Evolutionary conservation across 2,113 vertebrate genomes (phyloP).

Genomic region (Rostratula benghalensis): DNA sequence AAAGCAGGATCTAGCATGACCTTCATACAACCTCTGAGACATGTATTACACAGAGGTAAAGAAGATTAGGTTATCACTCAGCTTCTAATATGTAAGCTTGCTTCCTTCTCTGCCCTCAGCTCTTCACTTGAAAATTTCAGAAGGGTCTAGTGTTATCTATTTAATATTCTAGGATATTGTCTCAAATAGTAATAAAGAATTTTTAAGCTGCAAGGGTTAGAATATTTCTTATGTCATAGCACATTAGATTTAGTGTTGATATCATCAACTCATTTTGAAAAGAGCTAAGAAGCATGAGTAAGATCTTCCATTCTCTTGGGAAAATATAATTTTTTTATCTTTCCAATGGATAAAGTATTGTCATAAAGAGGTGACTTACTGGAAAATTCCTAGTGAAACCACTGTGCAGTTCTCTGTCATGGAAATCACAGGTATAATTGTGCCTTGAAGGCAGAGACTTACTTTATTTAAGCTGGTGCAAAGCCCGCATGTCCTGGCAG

Average conservation of each 20-base stretch:
- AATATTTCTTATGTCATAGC: conserved; percentile 5
- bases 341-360: not conserved
- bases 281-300: not conserved
- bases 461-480: not conserved
- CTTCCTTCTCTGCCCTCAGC: not conserved
- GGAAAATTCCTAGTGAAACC: not conserved
- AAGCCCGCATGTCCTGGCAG: not conserved
- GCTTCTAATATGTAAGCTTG: not conserved
- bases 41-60: not conserved
- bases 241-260: conserved; percentile 15
- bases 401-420: not conserved
- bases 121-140: not conserved
- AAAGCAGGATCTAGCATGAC: not conserved
- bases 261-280: conserved; percentile 21
- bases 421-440: not conserved
- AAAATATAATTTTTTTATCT: not conserved
- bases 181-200: conserved; percentile 9
- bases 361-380: not conserved
- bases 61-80: not conserved
- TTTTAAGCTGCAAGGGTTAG: conserved; percentile 21
- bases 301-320: not conserved
- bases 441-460: not conserved
- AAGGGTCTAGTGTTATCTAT: conserved; percentile 1
- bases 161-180: conserved; percentile 31
- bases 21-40: not conserved